These are phyloP conservation scores for Apostichopus parvimensis DNA, from an alignment of 35 echinoderm and acorn worm species.

Conservation along the genomic window DNA sequence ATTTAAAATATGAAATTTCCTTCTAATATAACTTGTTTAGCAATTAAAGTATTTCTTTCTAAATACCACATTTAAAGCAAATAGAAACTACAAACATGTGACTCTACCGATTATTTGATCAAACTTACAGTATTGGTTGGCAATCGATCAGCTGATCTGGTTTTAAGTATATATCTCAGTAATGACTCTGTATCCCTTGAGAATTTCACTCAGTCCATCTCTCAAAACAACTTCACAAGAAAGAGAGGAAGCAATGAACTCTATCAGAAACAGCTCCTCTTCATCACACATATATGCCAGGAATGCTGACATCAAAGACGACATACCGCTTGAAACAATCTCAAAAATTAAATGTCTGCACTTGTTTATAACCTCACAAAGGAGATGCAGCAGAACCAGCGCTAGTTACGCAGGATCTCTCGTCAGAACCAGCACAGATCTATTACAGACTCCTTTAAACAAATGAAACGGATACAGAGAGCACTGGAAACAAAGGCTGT, in stretches of 20 bases:
- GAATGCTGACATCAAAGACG: neutral
- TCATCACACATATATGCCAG: neutral
- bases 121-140: too few relatives aligned
- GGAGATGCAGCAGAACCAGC: neutral
- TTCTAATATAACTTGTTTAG: too few relatives aligned
- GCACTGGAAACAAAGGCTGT: neutral
- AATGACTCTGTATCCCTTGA: neutral
- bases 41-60: too few relatives aligned
- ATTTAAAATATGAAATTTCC: too few relatives aligned
- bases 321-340: neutral
- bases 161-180: too few relatives aligned
- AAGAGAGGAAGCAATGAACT: neutral
- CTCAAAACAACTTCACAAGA: neutral
- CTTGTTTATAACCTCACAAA: neutral
- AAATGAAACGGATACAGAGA: slow-evolving; percentile 12
- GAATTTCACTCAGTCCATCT: neutral
- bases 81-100: too few relatives aligned
- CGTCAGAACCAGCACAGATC: neutral
- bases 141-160: too few relatives aligned
- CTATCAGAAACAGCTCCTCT: neutral
- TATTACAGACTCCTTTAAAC: slow-evolving; percentile 17
- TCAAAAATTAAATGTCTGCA: neutral
- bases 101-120: too few relatives aligned
- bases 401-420: neutral
- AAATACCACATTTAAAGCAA: too few relatives aligned